These are phyloP conservation scores for Sceliomorpha sp. DNA, from an alignment of 2,888 invertebrate genomes.

Conservation along the genomic window DNA sequence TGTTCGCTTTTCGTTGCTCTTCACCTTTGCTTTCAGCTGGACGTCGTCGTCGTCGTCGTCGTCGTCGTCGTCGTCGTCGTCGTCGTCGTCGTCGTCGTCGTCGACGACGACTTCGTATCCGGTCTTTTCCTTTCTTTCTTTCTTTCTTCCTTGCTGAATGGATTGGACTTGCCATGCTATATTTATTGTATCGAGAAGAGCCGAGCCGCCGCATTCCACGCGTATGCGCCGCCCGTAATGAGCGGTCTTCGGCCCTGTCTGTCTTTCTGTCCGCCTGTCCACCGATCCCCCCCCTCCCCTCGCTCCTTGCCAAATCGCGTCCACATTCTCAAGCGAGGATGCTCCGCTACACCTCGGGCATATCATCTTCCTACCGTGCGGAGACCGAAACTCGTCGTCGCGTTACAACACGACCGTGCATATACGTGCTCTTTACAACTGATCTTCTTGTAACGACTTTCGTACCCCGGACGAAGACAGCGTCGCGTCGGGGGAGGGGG, in stretches of 20 bases:
- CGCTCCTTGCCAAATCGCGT: conserved; percentile 32
- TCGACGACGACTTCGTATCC: conserved; percentile 59
- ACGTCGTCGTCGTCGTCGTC: conserved; percentile 63
- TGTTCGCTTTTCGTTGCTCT: conserved; percentile 59
- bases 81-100: conserved; percentile 60
- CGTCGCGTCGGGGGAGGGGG: too few relatives aligned
- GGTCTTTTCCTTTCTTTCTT: conserved; percentile 33
- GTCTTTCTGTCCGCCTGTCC: conserved; percentile 71
- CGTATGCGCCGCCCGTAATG: conserved; percentile 78
- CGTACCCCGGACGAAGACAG: not conserved
- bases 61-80: conserved; percentile 60
- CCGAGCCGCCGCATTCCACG: conserved; percentile 75
- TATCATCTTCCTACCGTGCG: conserved; percentile 16
- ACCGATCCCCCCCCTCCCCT: conserved; percentile 55
- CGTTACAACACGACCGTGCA: not conserved
- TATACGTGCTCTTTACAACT: conserved; percentile 12
- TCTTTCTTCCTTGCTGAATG: conserved; percentile 53
- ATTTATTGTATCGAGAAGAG: conserved; percentile 74
- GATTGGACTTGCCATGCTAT: conserved; percentile 67
- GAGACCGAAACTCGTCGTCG: conserved; percentile 21
- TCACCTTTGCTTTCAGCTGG: conserved; percentile 37
- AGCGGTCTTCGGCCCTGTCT: conserved; percentile 76
- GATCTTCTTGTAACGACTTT: conserved; percentile 13
- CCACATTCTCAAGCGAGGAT: conserved; percentile 14
- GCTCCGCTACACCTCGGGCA: conserved; percentile 17